Percentiles rank a stretch among this genome's conserved stretches.
phyloP scores from a whole-genome alignment of 2,797 vertebrate species.

The Hoplostethus mediterraneus region DNA sequence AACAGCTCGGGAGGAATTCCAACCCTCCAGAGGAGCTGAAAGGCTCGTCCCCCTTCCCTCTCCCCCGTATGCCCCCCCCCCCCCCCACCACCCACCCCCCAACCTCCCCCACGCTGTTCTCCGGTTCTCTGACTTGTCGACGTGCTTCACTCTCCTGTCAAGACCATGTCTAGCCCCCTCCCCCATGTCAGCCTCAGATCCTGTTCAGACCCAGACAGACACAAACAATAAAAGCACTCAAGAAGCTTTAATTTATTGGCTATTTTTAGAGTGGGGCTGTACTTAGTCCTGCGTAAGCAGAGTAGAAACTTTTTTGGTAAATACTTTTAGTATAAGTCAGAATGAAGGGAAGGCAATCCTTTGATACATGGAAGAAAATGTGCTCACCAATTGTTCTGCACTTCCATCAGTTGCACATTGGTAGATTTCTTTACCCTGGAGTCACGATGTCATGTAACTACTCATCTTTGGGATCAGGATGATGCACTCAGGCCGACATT shows the following conservation, averaged over 20 bases:
- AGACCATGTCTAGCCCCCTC: slow-evolving; percentile 35
- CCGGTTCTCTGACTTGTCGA: slow-evolving; percentile 58
- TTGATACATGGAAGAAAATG: slow-evolving; percentile 30
- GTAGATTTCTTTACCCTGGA: slow-evolving; percentile 54
- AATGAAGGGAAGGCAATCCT: slow-evolving; percentile 31
- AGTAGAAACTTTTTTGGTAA: slow-evolving; percentile 17
- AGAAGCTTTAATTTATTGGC: slow-evolving; percentile 45
- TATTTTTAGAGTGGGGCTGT: slow-evolving; percentile 58
- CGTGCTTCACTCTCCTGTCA: slow-evolving; percentile 70
- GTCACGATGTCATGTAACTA: slow-evolving; percentile 64
- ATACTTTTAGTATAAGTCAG: slow-evolving; percentile 47
- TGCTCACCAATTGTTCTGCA: slow-evolving; percentile 66
- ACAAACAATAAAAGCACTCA: slow-evolving; percentile 55
- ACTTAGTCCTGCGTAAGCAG: slow-evolving; percentile 31
- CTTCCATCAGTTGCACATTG: slow-evolving; percentile 55
- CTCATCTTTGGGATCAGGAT: slow-evolving; percentile 57
- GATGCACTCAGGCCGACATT: slow-evolving; percentile 40
- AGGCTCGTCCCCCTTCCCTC: slow-evolving; percentile 72
- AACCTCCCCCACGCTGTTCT: slow-evolving; percentile 1
- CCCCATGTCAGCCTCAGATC: slow-evolving; percentile 31
- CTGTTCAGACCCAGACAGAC: slow-evolving; percentile 38
- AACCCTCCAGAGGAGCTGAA: slow-evolving; percentile 76
- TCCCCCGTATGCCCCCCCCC: slow-evolving; percentile 33
- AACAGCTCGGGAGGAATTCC: slow-evolving; percentile 77
- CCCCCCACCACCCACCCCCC: slow-evolving; percentile 4